Evolutionary conservation across 2,888 invertebrate genomes (phyloP).

Genomic region (Ctenicera cuprea): DNA sequence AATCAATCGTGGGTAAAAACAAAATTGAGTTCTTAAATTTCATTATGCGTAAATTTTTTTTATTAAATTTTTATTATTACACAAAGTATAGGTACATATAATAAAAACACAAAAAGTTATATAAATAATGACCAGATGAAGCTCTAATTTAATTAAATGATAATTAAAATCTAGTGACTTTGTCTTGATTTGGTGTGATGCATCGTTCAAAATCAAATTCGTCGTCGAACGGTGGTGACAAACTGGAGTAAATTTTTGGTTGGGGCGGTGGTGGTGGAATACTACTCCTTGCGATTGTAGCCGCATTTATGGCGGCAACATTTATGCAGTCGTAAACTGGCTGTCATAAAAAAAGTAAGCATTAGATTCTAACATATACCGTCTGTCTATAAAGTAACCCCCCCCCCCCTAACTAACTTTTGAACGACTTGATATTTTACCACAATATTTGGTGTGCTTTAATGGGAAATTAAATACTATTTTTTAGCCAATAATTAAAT

Average conservation of each 20-base stretch:
- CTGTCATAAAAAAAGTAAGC: conserved; percentile 70
- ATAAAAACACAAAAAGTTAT: background rate
- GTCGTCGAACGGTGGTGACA: conserved; percentile 64
- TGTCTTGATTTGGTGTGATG: conserved; percentile 63
- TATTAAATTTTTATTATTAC: background rate
- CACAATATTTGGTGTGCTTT: no score
- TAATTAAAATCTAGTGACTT: conserved; percentile 70
- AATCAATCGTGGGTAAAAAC: no score
- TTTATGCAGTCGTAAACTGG: conserved; percentile 77
- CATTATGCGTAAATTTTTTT: no score
- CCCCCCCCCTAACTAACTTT: no score
- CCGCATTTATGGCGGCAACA: conserved; percentile 71
- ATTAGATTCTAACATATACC: no score
- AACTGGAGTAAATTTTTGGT: conserved; percentile 65
- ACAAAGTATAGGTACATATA: no score
- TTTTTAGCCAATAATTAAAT: no score
- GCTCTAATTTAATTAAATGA: background rate
- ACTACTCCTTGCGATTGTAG: conserved; percentile 27
- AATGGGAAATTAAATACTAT: no score
- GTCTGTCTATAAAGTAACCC: no score
- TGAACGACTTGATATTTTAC: no score
- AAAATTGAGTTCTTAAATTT: no score
- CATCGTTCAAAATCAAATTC: conserved; percentile 64
- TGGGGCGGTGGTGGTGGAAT: conserved; percentile 56
- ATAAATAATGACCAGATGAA: conserved; percentile 23